These are phyloP conservation scores for Spatulosminthurus flaviceps DNA, from an alignment of 2,888 invertebrate species.

Conservation along the genomic window DNA sequence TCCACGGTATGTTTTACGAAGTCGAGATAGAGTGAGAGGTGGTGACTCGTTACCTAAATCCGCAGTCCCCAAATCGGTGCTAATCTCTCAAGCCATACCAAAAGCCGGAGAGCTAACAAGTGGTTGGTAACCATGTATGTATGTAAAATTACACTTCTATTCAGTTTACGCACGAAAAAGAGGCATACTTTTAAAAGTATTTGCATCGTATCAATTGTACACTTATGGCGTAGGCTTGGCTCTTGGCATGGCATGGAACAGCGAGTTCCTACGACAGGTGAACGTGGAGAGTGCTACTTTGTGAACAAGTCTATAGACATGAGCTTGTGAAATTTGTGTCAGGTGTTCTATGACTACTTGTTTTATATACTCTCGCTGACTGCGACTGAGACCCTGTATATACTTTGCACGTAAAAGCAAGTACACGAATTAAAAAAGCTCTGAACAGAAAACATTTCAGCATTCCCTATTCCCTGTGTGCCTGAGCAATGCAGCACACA, in stretches of 20 bases:
- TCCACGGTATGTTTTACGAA: constrained; percentile 5
- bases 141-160: background rate
- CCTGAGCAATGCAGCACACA: background rate
- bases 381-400: constrained; percentile 18
- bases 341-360: constrained; percentile 50
- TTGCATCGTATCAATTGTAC: constrained; percentile 2
- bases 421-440: background rate
- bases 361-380: constrained; percentile 29
- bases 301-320: constrained; percentile 45
- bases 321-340: constrained; percentile 51
- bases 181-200: background rate
- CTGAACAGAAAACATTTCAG: no score
- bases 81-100: constrained; percentile 32
- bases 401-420: constrained; percentile 1
- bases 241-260: constrained; percentile 31
- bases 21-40: constrained; percentile 16
- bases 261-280: constrained; percentile 40
- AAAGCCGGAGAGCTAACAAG: constrained; percentile 43
- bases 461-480: background rate
- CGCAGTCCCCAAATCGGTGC: constrained; percentile 46
- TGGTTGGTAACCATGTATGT: background rate
- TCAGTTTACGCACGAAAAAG: background rate
- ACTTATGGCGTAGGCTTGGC: constrained; percentile 33
- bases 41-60: constrained; percentile 42
- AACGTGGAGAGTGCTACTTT: constrained; percentile 43